Evolutionary conservation across 2,113 vertebrate species (phyloP), one percentile per base, ranked within the genome.

Genomic region (Xiphophorus maculatus): DNA sequence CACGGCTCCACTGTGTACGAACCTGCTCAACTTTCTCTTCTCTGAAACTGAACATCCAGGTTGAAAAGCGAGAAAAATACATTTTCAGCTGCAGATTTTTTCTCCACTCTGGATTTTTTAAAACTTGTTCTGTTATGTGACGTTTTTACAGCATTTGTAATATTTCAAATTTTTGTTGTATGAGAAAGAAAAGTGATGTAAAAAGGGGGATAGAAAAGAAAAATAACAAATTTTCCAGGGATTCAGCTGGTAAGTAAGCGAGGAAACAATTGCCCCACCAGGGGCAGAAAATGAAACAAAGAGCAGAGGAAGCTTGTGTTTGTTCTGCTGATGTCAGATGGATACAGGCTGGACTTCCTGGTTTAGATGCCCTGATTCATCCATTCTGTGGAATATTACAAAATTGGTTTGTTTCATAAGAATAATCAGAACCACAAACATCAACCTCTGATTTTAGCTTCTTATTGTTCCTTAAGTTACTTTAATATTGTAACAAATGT

Each of bases 231-330:
- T 17, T 19, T 48, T 10, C 44, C 13, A 22, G 75, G 13, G 48
- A 32, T 32, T 29, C 35, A 62, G 66, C 80, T 74, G 68, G 40
- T 40, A 51, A 73, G 60, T 22, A 79, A 74, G 69, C 60, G 54
- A 71, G 70, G 32, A 32, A 72, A 68, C 13, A 58, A 68, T 4
- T 28, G 80, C 82, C 80, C 74, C 76, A 66, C 84, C 84, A 69
- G 35, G 71, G 63, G 65, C 70, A 81, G 79, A 85, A 83, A 81
- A 72, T 54, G 28, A 76, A 85, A 87, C 70, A 87, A 79, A 79
- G 69, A 85, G 69, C 74, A 51, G 64, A 63, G 37, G 69, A 64
- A 51, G 68, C 71, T 88, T 27, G 19, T 63, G 51, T 79, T 81
- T 81, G 74, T 77, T 30, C 54, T 66, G 54, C 51, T 63, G 64